These are phyloP conservation scores for Heliopora coerulea DNA, from an alignment of 92 coral and sea anemone species.

Conservation along the genomic window DNA sequence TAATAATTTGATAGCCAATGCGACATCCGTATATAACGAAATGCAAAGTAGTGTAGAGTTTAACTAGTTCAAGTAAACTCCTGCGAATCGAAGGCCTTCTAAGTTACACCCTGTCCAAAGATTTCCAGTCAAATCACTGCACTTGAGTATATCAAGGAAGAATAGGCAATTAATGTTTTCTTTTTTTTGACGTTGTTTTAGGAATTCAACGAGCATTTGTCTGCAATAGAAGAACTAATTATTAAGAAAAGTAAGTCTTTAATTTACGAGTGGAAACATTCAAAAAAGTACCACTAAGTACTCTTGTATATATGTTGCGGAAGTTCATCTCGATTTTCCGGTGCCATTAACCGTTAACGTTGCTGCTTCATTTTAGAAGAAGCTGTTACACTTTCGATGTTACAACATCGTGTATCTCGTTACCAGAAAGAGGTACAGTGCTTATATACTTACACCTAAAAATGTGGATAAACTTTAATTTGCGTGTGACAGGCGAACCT, in stretches of 20 bases:
- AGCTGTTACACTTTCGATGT: constrained; percentile 20
- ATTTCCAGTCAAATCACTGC: too few species aligned
- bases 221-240: constrained; percentile 47
- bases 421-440: constrained; percentile 36
- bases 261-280: neutral
- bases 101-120: too few species aligned
- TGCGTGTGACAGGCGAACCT: too few species aligned
- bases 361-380: constrained; percentile 16
- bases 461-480: too few species aligned
- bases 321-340: too few species aligned
- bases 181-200: too few species aligned
- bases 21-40: neutral
- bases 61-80: neutral
- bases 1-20: constrained; percentile 10
- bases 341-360: too few species aligned
- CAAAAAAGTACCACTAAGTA: too few species aligned
- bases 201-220: constrained; percentile 76
- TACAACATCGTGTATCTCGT: constrained; percentile 11
- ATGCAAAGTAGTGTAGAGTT: neutral
- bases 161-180: too few species aligned
- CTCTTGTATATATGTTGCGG: too few species aligned
- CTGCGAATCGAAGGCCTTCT: neutral
- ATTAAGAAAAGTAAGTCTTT: constrained; percentile 16
- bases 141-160: too few species aligned
- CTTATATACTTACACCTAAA: too few species aligned